Evolutionary conservation across 2,888 invertebrate genomes (phyloP), one percentile per base, ranked within the genome.

Genomic region (Drosophila macrospina): DNA sequence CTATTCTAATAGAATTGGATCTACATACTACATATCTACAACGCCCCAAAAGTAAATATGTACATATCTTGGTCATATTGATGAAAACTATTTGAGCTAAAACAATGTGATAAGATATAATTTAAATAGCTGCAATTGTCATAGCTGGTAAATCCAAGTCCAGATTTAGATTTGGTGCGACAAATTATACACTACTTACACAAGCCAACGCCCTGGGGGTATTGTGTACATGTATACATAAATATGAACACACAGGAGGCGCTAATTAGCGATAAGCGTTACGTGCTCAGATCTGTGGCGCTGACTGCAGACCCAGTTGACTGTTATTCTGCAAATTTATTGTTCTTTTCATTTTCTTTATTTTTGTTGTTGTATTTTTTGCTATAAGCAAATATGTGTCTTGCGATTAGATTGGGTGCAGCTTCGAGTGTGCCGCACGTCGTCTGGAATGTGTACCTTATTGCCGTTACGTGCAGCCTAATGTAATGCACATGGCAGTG

Each of bases 211-310:
- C 42, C 37, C 48, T 8, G 28, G 11, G 15, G 6, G 15, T 34
- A 66, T 50, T 42, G 32, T 20, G n/a, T 13, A n/a, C n/a, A 1
- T 20, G 7, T 24, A 11, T 57, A 36, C 2, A 28, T 16, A 44
- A 6, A 16, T 50, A 10, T 44, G 20, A 28, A 50, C 36, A 70
- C 50, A 66, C 59, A 56, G 39, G 41, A 66, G 60, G 15, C 44
- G 51, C 51, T 73, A 75, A 76, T 82, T 73, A 78, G 45, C 65
- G 82, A 82, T 86, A 82, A 86, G 80, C 44, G 28, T 57, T 86
- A 82, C 82, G 82, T 82, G 86, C 69, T 39, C 41, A 42, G 45
- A 74, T 66, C 60, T 54, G 48, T 28, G 57, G 15, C 34, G 47
- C 30, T 59, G 11, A 41, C 62, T 56, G 48, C 41, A 51, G 42